A percentile compares a stretch with the other conserved stretches of the same genome.
Evolutionary conservation across 1,140 invertebrate species (phyloP).

Genomic region (Euglossa dilemma): DNA sequence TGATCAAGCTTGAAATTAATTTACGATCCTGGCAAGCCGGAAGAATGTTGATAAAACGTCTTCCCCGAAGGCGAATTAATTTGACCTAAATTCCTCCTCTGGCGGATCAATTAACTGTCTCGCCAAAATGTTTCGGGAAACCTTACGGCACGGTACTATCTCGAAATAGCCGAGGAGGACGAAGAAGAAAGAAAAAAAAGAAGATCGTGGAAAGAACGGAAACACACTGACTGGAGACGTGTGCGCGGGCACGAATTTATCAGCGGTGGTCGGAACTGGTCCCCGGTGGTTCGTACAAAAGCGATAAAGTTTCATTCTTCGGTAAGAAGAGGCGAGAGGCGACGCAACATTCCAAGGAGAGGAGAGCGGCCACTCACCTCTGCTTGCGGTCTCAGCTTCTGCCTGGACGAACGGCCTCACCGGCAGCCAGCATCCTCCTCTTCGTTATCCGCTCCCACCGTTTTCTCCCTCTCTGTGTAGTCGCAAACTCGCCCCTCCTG

Average conservation of each 20-base stretch:
- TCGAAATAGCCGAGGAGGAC: too few relatives aligned
- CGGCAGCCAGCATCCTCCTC: slow-evolving; percentile 54
- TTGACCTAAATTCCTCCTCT: neutral
- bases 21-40: neutral
- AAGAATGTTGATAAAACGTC: neutral
- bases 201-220: neutral
- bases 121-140: too few relatives aligned
- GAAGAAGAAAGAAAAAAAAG: neutral
- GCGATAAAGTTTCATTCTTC: slow-evolving; percentile 28
- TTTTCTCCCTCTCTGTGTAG: slow-evolving; percentile 42
- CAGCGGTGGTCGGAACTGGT: neutral
- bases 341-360: slow-evolving; percentile 60
- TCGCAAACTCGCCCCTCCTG: slow-evolving; percentile 48
- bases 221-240: neutral
- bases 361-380: slow-evolving; percentile 70
- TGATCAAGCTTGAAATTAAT: neutral
- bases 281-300: neutral
- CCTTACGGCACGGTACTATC: too few relatives aligned
- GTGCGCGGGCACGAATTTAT: neutral
- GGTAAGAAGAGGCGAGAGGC: slow-evolving; percentile 44
- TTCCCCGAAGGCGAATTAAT: neutral
- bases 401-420: slow-evolving; percentile 57
- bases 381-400: slow-evolving; percentile 60
- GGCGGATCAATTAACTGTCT: neutral
- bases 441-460: slow-evolving; percentile 9